Percentiles rank a stretch among this genome's conserved stretches.
These are phyloP conservation scores for Donacobius atricapilla DNA, from an alignment of 2,113 vertebrate genomes.

Conservation along the genomic window DNA sequence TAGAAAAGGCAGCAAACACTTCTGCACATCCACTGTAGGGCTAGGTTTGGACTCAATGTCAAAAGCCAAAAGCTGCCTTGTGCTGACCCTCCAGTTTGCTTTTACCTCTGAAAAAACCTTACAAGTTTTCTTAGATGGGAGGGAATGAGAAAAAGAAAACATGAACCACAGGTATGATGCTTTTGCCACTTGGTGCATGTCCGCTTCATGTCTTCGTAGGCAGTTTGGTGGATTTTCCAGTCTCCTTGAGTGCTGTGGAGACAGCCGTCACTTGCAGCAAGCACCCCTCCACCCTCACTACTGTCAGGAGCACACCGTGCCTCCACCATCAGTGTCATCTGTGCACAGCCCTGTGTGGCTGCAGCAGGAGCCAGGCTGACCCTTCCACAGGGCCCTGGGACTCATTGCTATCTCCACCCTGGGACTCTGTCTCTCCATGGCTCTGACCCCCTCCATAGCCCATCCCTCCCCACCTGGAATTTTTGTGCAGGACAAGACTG, in stretches of 20 bases:
- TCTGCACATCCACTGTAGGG: not conserved
- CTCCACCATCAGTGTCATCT: not conserved
- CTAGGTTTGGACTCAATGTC: not conserved
- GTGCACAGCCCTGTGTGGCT: fast-evolving
- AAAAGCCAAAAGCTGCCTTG: not conserved
- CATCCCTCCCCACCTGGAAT: not conserved
- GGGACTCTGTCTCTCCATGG: fast-evolving
- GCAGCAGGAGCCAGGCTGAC: not conserved
- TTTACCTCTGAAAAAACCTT: not conserved
- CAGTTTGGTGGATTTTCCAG: not conserved
- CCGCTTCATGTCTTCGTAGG: not conserved
- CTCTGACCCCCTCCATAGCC: not conserved
- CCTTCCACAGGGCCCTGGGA: fast-evolving
- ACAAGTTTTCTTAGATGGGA: not conserved
- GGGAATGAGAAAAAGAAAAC: not conserved
- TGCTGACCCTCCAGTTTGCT: not conserved
- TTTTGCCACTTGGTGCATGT: not conserved
- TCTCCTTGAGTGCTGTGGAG: not conserved
- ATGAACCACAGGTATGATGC: not conserved
- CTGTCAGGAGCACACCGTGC: not conserved
- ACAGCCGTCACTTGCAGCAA: not conserved
- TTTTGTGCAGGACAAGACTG: not conserved
- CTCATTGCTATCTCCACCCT: fast-evolving
- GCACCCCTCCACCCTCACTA: fast-evolving
- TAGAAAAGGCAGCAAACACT: not conserved